These are phyloP conservation scores for Minunthozetes semirufus DNA, from an alignment of 2,888 invertebrate species.

Conservation along the genomic window DNA sequence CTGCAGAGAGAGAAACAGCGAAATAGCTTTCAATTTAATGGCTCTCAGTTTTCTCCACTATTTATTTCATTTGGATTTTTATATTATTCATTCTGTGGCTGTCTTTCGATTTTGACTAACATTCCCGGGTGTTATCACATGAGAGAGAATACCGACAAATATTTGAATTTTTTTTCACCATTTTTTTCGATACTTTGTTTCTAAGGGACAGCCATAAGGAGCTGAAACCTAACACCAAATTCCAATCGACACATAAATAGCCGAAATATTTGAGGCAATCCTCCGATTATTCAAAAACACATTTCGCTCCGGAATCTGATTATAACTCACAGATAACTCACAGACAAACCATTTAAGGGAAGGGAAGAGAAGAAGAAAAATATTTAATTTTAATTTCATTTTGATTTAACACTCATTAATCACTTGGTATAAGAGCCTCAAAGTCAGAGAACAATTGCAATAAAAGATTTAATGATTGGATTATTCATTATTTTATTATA, in stretches of 20 bases:
- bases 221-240: too few relatives aligned
- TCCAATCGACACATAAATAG: too few relatives aligned
- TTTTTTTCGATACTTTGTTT: neutral
- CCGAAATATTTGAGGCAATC: neutral
- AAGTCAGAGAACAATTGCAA: neutral
- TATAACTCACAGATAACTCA: too few relatives aligned
- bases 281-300: neutral
- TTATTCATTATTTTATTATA: constrained; percentile 12
- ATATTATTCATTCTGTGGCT: neutral
- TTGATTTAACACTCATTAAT: neutral
- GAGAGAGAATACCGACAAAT: neutral
- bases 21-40: constrained; percentile 20
- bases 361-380: too few relatives aligned
- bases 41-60: neutral
- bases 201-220: neutral
- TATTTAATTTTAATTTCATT: neutral
- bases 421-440: neutral
- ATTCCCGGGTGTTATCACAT: neutral
- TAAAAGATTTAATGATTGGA: constrained; percentile 17
- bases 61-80: neutral
- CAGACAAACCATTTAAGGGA: too few relatives aligned
- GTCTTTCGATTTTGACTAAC: neutral
- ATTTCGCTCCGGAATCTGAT: neutral
- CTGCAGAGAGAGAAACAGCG: too few relatives aligned
- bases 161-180: neutral